Conservation (phyloP, 2,797 vertebrate genomes). For the Enteromius argenteus region DNA sequence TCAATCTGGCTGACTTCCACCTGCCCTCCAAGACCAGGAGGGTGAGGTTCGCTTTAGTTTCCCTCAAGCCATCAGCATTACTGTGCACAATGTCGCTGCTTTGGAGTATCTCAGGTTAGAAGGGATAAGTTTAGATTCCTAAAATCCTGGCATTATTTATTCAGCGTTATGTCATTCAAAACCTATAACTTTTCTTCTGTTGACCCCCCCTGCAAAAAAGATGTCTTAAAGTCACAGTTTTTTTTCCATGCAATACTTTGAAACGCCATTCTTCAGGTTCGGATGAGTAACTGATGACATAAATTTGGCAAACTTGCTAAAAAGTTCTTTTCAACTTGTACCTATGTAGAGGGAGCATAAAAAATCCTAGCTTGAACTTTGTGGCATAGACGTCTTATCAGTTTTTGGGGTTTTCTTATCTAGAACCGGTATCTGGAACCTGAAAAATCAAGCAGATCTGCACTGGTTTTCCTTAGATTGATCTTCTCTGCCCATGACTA, state of each 20-base stretch:
- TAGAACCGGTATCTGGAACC: conserved; percentile 30
- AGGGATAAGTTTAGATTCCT: no score
- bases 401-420: neutral
- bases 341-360: conserved; percentile 7
- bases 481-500: conserved; percentile 43
- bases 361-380: conserved; percentile 11
- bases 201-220: neutral
- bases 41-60: conserved; percentile 11
- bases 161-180: neutral
- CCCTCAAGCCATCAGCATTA: neutral
- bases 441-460: conserved; percentile 43
- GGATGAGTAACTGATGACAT: neutral
- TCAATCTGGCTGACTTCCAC: conserved; percentile 56
- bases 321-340: neutral
- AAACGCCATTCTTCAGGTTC: neutral
- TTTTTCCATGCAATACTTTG: neutral
- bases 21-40: conserved; percentile 45
- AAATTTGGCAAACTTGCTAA: neutral
- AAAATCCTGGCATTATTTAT: neutral
- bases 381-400: conserved; percentile 25
- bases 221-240: neutral
- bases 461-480: conserved; percentile 35
- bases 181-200: neutral
- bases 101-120: neutral
- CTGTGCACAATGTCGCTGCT: neutral